Conservation (phyloP, 2,113 vertebrate genomes). For the Synchiropus splendidus region DNA sequence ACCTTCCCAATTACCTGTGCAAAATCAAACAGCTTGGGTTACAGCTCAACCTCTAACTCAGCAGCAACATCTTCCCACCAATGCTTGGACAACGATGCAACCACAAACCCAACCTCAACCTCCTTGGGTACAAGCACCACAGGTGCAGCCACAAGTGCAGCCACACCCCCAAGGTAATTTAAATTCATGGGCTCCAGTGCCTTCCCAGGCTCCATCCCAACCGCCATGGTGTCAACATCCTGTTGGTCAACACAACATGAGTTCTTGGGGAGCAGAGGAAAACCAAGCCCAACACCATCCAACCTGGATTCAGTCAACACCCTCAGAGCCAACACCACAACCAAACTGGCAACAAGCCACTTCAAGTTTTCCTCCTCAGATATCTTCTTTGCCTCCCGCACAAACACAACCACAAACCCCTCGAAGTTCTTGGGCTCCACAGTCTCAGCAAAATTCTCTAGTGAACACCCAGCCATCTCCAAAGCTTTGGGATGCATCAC, state of each 20-base stretch:
- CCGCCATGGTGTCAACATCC: slow-evolving; percentile 49
- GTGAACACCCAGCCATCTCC: slow-evolving; percentile 58
- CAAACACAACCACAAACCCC: slow-evolving; percentile 41
- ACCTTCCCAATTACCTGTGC: slow-evolving; percentile 33
- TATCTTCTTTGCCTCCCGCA: slow-evolving; percentile 47
- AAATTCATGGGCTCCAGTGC: slow-evolving; percentile 53
- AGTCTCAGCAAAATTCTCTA: slow-evolving; percentile 40
- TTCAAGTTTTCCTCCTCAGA: slow-evolving; percentile 34
- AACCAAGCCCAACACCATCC: slow-evolving; percentile 46
- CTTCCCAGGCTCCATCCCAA: slow-evolving; percentile 46
- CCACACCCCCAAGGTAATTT: slow-evolving; percentile 38
- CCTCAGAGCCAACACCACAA: slow-evolving; percentile 43
- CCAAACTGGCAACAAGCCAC: slow-evolving; percentile 52
- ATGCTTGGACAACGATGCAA: slow-evolving; percentile 3
- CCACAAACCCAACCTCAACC: slow-evolving; percentile 44
- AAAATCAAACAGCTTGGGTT: slow-evolving; percentile 49
- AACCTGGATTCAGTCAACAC: slow-evolving; percentile 49
- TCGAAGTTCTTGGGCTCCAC: slow-evolving; percentile 39
- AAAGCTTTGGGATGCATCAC: slow-evolving; percentile 60
- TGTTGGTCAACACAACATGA: slow-evolving; percentile 34
- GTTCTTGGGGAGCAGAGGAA: slow-evolving; percentile 54
- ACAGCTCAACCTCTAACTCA: slow-evolving; percentile 31
- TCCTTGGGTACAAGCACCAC: slow-evolving; percentile 42
- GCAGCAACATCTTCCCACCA: slow-evolving; percentile 28
- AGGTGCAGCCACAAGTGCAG: slow-evolving; percentile 41